Conservation (phyloP, 2,797 vertebrate genomes). For the Aulostomus chinensis region DNA sequence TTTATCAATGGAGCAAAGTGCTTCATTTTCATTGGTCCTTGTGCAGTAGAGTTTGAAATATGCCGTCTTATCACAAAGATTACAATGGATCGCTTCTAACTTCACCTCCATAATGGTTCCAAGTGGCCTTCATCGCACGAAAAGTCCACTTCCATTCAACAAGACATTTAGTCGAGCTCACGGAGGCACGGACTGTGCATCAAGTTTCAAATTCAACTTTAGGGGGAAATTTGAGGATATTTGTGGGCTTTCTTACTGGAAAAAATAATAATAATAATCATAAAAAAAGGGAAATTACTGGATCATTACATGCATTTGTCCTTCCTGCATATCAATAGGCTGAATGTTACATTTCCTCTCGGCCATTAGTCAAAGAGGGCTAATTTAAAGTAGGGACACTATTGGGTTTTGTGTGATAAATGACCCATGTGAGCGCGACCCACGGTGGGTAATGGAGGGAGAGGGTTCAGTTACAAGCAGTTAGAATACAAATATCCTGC, state of each 20-base stretch:
- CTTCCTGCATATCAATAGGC: constrained; percentile 46
- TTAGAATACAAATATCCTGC: constrained; percentile 49
- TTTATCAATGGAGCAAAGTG: constrained; percentile 57
- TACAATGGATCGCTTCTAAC: constrained; percentile 76
- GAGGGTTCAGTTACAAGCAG: constrained; percentile 52
- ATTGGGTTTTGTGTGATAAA: constrained; percentile 67
- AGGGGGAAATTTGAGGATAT: constrained; percentile 27
- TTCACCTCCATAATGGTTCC: constrained; percentile 58
- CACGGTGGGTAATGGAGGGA: constrained; percentile 54
- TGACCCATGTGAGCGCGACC: constrained; percentile 48
- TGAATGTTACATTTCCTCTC: constrained; percentile 42
- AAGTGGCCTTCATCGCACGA: constrained; percentile 55
- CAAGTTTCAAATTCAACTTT: too few species aligned
- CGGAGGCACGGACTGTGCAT: constrained; percentile 43
- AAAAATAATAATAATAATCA: too few species aligned
- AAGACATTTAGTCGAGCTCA: constrained; percentile 55
- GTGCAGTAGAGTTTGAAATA: constrained; percentile 53
- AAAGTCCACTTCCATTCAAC: constrained; percentile 68
- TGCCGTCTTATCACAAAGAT: constrained; percentile 58
- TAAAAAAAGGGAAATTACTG: constrained; percentile 39
- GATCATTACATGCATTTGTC: constrained; percentile 57
- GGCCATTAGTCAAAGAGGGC: constrained; percentile 62
- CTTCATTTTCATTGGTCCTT: constrained; percentile 54
- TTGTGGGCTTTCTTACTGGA: constrained; percentile 25
- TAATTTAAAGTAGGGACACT: constrained; percentile 65